Evolutionary conservation across 2,797 vertebrate species (phyloP).

Genomic region (Sebastolobus alascanus): DNA sequence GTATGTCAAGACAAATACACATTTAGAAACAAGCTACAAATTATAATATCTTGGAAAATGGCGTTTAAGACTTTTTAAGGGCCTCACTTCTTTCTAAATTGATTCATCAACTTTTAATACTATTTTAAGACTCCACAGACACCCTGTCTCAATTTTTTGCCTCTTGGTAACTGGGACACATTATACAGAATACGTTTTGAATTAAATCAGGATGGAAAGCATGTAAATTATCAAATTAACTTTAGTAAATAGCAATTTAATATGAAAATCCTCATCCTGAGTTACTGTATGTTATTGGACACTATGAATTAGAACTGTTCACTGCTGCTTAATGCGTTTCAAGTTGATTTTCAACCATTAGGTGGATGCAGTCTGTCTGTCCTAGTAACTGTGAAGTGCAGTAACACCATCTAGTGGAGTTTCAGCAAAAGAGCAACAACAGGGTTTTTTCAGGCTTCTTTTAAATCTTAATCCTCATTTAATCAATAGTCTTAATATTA

Average conservation of each 20-base stretch:
- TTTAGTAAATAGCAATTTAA: background rate
- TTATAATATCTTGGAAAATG: no score
- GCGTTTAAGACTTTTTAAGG: no score
- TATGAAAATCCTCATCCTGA: background rate
- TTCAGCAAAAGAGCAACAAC: background rate
- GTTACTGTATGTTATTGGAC: background rate
- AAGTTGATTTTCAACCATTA: no score
- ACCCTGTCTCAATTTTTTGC: no score
- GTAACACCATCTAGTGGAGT: slow-evolving; percentile 19
- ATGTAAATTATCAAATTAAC: background rate
- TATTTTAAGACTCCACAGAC: no score
- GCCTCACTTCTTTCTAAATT: no score
- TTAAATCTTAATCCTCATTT: background rate
- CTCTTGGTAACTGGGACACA: no score
- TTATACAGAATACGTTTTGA: no score
- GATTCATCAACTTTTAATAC: no score
- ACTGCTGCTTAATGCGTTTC: no score
- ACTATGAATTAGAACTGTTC: background rate
- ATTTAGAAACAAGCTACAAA: no score
- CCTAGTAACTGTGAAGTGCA: background rate
- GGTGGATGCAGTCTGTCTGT: background rate
- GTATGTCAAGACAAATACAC: no score
- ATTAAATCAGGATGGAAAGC: background rate
- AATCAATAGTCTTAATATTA: background rate
- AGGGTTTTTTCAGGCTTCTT: background rate